phyloP scores from a whole-genome alignment of 2,888 invertebrate genomes.

The Cataglyphis altisquamis region DNA sequence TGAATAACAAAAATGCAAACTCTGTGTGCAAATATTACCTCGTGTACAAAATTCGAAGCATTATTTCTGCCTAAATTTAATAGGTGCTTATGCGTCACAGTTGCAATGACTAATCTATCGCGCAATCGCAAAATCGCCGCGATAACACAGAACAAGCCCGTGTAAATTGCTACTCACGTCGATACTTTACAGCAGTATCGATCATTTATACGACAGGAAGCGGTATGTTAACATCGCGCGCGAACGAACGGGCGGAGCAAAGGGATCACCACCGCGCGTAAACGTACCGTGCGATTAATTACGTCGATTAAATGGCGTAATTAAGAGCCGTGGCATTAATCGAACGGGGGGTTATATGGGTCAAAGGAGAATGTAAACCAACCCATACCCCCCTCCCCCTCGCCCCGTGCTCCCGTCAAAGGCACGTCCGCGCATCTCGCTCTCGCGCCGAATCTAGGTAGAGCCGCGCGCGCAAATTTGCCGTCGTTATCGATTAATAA shows the following conservation, averaged over 20 bases:
- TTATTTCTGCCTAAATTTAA: background rate
- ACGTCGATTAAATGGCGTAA: conserved; percentile 48
- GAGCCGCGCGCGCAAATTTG: conserved; percentile 35
- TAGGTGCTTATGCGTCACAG: background rate
- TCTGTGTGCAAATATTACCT: background rate
- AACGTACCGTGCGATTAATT: conserved; percentile 44
- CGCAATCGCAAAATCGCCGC: background rate
- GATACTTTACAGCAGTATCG: conserved; percentile 21
- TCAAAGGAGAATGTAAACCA: conserved; percentile 41
- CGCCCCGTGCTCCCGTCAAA: conserved; percentile 9
- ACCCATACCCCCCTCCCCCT: too few species aligned
- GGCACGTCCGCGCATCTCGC: conserved; percentile 43
- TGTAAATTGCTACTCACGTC: conserved; percentile 17
- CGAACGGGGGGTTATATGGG: conserved; percentile 43
- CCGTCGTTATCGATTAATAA: conserved; percentile 59
- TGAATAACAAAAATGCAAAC: background rate
- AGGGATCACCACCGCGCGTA: background rate
- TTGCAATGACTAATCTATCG: background rate
- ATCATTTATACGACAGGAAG: conserved; percentile 30
- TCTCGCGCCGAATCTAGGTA: conserved; percentile 2
- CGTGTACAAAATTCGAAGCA: background rate
- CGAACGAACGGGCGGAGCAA: conserved; percentile 26
- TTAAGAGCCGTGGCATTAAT: conserved; percentile 50
- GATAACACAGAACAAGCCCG: background rate
- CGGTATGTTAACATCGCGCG: conserved; percentile 27